These are phyloP conservation scores for Scelioninae gen. 1 DNA, from an alignment of 2,888 invertebrate species.

Conservation along the genomic window DNA sequence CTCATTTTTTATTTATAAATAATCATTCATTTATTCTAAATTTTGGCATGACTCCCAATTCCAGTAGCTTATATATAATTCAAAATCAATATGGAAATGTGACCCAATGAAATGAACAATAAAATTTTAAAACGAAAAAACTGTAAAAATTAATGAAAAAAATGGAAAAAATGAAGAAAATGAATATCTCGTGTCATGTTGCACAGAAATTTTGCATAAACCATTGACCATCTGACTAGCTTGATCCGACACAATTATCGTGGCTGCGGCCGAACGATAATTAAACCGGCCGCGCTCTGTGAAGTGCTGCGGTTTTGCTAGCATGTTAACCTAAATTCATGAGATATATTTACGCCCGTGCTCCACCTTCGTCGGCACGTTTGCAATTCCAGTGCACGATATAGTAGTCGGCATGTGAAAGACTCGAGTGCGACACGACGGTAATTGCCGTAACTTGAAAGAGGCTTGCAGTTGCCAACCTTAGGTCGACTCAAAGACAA, in stretches of 20 bases:
- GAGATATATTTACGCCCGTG: constrained; percentile 79
- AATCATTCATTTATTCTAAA: no score
- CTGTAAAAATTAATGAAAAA: background rate
- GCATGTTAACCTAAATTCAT: constrained; percentile 81
- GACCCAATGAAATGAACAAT: background rate
- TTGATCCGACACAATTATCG: constrained; percentile 78
- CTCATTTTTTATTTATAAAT: no score
- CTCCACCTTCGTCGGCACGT: constrained; percentile 62
- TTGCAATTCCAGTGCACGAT: constrained; percentile 52
- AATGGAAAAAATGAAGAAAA: background rate
- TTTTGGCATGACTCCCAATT: no score
- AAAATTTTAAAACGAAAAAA: background rate
- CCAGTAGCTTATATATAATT: no score
- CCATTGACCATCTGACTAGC: constrained; percentile 71
- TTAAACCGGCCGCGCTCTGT: constrained; percentile 76
- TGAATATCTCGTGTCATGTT: background rate
- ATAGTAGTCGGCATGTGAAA: constrained; percentile 56
- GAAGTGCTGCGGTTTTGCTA: constrained; percentile 79
- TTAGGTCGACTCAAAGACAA: constrained; percentile 30
- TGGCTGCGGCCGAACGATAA: constrained; percentile 77
- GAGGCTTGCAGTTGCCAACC: constrained; percentile 43
- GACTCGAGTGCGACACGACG: constrained; percentile 58
- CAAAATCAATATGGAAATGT: no score
- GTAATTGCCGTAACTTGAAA: constrained; percentile 59
- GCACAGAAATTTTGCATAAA: constrained; percentile 61